phyloP scores from a whole-genome alignment of 64 coral and sea anemone genomes.

The Cladopsammia gracilis region DNA sequence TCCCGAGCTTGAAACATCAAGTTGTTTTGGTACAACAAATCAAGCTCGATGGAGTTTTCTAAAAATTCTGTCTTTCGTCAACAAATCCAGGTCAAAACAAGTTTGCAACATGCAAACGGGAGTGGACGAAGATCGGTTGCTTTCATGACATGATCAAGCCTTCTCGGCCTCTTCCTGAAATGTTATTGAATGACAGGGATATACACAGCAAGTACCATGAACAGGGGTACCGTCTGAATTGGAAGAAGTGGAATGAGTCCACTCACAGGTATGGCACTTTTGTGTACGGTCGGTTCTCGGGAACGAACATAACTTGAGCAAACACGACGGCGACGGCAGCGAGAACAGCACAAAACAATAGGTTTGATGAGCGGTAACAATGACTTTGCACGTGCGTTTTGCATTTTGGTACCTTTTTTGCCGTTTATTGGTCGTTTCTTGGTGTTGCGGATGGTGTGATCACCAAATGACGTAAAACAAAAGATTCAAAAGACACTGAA shows the following conservation, averaged over 20 bases:
- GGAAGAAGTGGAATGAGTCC: conserved; percentile 19
- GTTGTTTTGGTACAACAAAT: too few species aligned
- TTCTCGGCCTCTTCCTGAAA: conserved; percentile 31
- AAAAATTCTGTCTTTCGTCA: not conserved
- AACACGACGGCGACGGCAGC: too few species aligned
- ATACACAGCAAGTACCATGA: conserved; percentile 13
- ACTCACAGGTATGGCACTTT: conserved; percentile 25
- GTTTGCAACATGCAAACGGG: conserved; percentile 23
- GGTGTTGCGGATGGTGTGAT: too few species aligned
- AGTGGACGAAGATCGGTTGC: conserved; percentile 55
- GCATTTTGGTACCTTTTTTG: too few species aligned
- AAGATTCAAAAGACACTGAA: too few species aligned
- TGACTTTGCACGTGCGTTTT: too few species aligned
- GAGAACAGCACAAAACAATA: too few species aligned
- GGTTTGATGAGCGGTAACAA: too few species aligned
- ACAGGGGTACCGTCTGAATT: conserved; percentile 43
- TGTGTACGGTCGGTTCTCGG: too few species aligned
- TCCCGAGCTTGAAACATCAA: not conserved
- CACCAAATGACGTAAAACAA: too few species aligned
- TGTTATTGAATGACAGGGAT: conserved; percentile 63
- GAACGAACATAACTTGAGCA: too few species aligned
- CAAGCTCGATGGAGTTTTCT: not conserved
- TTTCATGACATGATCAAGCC: conserved; percentile 20
- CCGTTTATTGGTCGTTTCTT: too few species aligned
- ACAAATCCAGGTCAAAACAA: conserved; percentile 21